Base-by-base conservation (phyloP, 2,888 invertebrate species). In the Oxyteleia sp. region DNA sequence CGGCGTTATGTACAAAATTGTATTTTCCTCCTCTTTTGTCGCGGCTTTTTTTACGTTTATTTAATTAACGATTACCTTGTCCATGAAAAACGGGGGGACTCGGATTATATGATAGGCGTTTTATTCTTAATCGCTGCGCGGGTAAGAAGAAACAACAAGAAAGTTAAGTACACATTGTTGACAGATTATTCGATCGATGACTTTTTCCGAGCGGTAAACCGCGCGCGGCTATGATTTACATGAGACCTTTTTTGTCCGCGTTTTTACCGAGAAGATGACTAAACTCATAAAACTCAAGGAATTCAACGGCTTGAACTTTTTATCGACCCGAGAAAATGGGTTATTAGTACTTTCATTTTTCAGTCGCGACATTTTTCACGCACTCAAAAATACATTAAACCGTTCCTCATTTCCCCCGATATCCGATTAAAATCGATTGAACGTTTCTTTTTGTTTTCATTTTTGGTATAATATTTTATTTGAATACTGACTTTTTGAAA, bases 301-400 rank as follows among this genome's bases (percentile, higher is more conserved):
- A 71, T 72, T 23, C 64, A 64, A 49, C 49, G 51, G 47, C 49
- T 59, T 20, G 16, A 29, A 45, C 53, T 71, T 79, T 61, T 71
- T 55, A 3, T 55, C 20, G 45, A 8, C 10, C 2, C 26, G 20
- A 23, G 45, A 61, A 74, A 81, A 81, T 81, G n/a, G 72, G 80
- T 66, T 57, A 80, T 35, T 18, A 29, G 72, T 61, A 64, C 64
- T 71, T 71, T 71, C 64, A 49, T 59, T 59, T 80, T 80, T 43
- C 35, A 68, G 35, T 5, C 18, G 23, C 18, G 1, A 11, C n/a
- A 20, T 20, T 66, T 64, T 57, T 29, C 38, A 63, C 26, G 7
- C 23, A 45, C 55, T 47, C 29, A 18, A 26, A 71, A 69, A 57
- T 7, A 3, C 29, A 5, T 43, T 16, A 35, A 41, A 49, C 35